Base-by-base conservation (phyloP, 1,140 invertebrate species). In the Zaprionus capensis region DNA sequence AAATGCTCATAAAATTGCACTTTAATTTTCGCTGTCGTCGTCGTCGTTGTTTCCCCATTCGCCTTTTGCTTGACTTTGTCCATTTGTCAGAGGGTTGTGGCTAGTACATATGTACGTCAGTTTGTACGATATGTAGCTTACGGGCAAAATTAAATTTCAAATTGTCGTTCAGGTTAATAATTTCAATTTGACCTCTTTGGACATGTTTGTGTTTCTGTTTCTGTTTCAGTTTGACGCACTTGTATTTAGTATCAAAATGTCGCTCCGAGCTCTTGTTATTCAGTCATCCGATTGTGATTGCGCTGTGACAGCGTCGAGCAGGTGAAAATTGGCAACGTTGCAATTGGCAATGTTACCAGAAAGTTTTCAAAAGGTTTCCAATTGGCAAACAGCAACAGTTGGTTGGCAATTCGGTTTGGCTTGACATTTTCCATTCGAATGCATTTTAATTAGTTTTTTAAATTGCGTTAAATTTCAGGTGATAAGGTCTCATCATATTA, bases 1-100 rank as follows among this genome's bases (percentile, higher is more conserved):
- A 88, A 88, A 90, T 90, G 71, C 81, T 69, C 85, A 88, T 88
- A 85, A 88, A 88, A 90, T 77, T 90, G 81, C 81, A 88, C 78
- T 84, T 87, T 90, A 90, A 80, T 88, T 88, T 86, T 77, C 51
- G 58, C 58, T 58, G 63, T 64, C 46, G 31, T 31, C 28, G 64
- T 59, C 46, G 31, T 34, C 31, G 64, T 59, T 58, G 57, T 69
- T 73, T 73, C 64, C 46, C 59, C 73, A 71, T 76, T 76, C 55
- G 76, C 76, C 65, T 57, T 72, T 66, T 71, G 62, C 53, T 78
- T 67, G 69, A 72, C 61, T 81, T 80, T 80, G 67, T 72, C 41
- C 71, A 64, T 61, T 70, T 78, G 67, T 58, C 41, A 46, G 58
- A 57, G 71, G 51, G 14, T 38, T 24, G 9, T 34, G 61, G 11